Evolutionary conservation across 2,113 vertebrate genomes (phyloP).

Genomic region (Phalacrocorax carbo): DNA sequence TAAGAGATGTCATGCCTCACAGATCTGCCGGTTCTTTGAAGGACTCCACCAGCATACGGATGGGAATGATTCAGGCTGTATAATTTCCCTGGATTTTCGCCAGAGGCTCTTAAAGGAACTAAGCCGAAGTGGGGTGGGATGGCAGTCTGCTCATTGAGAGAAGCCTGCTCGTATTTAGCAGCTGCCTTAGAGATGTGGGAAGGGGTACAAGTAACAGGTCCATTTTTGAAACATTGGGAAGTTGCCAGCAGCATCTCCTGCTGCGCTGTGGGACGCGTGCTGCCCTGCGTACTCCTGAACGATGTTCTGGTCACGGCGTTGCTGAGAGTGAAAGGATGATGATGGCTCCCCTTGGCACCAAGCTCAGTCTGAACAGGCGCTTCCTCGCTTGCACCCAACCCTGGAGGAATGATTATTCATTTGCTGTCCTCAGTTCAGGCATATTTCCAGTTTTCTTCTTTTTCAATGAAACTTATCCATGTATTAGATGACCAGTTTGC

Average conservation of each 20-base stretch:
- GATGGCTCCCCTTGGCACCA: neutral
- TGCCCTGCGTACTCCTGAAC: neutral
- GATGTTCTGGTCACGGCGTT: neutral
- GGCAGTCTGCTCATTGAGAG: neutral
- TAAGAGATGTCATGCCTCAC: neutral
- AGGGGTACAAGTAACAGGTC: neutral
- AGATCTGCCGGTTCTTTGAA: neutral
- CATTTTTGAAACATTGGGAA: neutral
- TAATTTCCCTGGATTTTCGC: neutral
- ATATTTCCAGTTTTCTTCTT: neutral
- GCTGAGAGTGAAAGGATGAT: neutral
- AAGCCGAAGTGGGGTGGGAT: neutral
- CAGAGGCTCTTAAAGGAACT: neutral
- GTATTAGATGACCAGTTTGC: neutral
- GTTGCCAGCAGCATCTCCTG: neutral
- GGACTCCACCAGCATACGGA: conserved; percentile 10
- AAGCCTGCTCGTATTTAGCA: neutral
- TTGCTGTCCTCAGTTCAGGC: neutral
- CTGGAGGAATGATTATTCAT: neutral
- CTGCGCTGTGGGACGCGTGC: neutral
- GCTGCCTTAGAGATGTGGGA: neutral
- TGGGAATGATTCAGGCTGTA: conserved; percentile 29
- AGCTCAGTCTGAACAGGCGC: neutral
- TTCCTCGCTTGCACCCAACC: neutral
- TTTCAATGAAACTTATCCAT: neutral